Evolutionary conservation across 2,797 vertebrate species (phyloP).

Genomic region (Lophius americanus): DNA sequence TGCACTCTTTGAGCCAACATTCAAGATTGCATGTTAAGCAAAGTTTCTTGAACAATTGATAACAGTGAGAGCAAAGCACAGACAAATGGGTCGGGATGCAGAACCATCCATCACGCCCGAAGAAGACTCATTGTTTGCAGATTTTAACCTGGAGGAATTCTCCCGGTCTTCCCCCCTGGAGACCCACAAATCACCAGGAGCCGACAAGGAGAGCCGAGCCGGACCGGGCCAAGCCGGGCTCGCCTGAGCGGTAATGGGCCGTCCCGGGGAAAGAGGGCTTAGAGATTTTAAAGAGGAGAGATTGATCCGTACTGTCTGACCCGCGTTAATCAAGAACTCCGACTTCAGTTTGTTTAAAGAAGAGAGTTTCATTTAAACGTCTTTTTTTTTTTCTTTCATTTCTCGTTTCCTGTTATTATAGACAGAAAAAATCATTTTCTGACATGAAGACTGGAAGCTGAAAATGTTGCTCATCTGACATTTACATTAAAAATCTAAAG

Average conservation of each 20-base stretch:
- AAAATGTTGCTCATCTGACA: neutral
- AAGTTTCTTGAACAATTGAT: constrained; percentile 72
- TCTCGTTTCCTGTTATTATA: neutral
- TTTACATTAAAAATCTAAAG: constrained; percentile 18
- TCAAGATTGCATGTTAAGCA: constrained; percentile 72
- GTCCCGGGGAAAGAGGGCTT: neutral
- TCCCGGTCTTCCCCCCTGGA: constrained; percentile 59
- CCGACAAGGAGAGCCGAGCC: constrained; percentile 41
- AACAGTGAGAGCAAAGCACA: constrained; percentile 61
- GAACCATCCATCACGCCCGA: constrained; percentile 63
- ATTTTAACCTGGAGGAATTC: constrained; percentile 80
- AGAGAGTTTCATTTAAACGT: neutral
- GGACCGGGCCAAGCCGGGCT: neutral
- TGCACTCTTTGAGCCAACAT: constrained; percentile 27
- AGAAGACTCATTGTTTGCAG: constrained; percentile 77
- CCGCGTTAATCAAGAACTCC: constrained; percentile 5
- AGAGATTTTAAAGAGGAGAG: neutral
- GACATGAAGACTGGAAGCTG: neutral
- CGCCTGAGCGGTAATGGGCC: neutral
- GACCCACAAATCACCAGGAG: constrained; percentile 74
- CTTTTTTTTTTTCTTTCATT: neutral
- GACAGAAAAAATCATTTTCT: neutral
- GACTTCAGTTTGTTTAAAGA: constrained; percentile 22
- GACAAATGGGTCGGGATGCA: constrained; percentile 66
- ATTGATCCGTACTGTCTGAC: constrained; percentile 5